phyloP scores from a whole-genome alignment of 2,113 vertebrate genomes.

The Australoheros scitulus region DNA sequence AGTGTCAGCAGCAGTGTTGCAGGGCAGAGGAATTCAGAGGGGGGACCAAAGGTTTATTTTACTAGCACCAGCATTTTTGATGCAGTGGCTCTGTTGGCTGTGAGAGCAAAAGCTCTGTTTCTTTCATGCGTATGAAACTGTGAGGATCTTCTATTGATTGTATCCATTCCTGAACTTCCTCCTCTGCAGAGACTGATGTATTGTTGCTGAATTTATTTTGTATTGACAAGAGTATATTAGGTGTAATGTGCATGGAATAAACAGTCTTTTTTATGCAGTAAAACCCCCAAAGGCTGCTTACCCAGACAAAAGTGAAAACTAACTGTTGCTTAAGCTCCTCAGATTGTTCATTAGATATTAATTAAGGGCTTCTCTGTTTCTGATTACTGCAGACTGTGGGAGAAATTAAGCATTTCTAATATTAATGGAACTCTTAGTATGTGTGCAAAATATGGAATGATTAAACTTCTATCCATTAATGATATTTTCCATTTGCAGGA shows the following conservation, averaged over 20 bases:
- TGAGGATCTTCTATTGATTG: not conserved
- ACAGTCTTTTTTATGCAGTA: not conserved
- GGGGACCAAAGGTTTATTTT: not conserved
- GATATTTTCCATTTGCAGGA: not conserved
- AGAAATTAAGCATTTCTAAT: not conserved
- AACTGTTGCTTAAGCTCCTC: not conserved
- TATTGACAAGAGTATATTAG: not conserved
- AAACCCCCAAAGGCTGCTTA: not conserved
- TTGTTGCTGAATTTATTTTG: not conserved
- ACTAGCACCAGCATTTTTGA: constrained; percentile 20
- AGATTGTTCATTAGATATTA: not conserved
- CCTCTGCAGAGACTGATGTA: not conserved
- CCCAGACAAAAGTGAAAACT: not conserved
- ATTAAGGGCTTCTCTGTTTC: not conserved
- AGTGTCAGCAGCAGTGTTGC: constrained; percentile 32
- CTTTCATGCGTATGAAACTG: not conserved
- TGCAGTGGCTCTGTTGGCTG: not conserved
- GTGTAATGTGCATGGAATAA: not conserved
- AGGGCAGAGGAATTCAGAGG: not conserved
- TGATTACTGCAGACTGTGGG: not conserved
- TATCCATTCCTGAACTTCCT: not conserved
- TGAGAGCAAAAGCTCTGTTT: constrained; percentile 14
- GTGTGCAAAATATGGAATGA: not conserved
- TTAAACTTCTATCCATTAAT: not conserved
- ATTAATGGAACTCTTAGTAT: not conserved